Evolutionary conservation across 2,888 invertebrate genomes (phyloP).

Genomic region (Plebejus melissa): DNA sequence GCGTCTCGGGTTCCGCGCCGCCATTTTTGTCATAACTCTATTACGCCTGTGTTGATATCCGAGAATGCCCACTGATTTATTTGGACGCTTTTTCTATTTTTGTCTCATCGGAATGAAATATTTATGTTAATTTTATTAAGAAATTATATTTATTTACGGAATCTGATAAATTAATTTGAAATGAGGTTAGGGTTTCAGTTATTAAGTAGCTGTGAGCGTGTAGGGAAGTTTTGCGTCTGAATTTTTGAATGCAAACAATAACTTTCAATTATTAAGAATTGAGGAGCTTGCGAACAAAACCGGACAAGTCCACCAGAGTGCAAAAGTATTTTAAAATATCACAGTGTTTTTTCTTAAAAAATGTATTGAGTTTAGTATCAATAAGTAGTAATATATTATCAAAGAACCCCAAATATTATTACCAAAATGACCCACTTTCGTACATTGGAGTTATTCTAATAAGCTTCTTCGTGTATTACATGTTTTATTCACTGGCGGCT

Average conservation of each 20-base stretch:
- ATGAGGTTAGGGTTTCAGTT: no score
- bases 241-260: no score
- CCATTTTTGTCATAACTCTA: constrained; percentile 77
- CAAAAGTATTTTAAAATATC: no score
- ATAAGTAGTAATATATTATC: no score
- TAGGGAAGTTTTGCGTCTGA: no score
- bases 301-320: no score
- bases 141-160: background rate
- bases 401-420: background rate
- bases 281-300: no score
- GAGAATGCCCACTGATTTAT: constrained; percentile 66
- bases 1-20: constrained; percentile 73
- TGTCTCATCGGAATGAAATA: background rate
- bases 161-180: no score
- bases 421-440: background rate
- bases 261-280: no score
- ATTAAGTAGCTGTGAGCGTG: no score
- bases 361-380: no score
- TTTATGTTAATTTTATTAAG: background rate
- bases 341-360: no score
- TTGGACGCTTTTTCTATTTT: constrained; percentile 39
- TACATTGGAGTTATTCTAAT: constrained; percentile 37
- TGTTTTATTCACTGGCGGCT: constrained; percentile 66
- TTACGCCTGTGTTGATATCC: constrained; percentile 71
- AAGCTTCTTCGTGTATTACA: constrained; percentile 66